Evolutionary conservation across 2,888 invertebrate genomes (phyloP), one percentile per base, ranked within the genome.

Genomic region (Lordiphosa fenestrarum): DNA sequence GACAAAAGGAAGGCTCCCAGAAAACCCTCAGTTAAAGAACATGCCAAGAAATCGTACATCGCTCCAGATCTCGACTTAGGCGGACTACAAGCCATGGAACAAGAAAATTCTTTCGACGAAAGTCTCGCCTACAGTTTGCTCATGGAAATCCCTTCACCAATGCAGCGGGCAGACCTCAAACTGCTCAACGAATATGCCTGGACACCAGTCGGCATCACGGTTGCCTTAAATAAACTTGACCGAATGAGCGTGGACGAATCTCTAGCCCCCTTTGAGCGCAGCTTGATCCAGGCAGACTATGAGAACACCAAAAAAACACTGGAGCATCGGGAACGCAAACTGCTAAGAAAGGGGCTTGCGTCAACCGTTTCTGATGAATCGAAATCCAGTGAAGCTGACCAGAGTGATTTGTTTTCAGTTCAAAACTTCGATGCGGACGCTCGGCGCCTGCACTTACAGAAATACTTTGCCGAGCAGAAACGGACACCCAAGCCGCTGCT

Each of bases 401-500:
- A 3, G 4, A 4, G 12, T 13, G 19, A 5, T 1, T 0, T 12
- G 0, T 13, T 12, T 6, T n/a, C 15, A 6, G 13, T 21, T 3
- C 1, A 5, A 13, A 10, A 3, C n/a, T 12, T 12, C n/a, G 15
- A 36, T 13, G 4, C 10, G n/a, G 33, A 39, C n/a, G 13, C n/a
- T 2, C 3, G 23, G 13, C 48, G 30, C 2, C 3, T 33, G 21
- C 3, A 13, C 1, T 48, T 47, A 35, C 6, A 3, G 5, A 13
- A 21, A 15, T 15, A 23, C 9, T 40, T 53, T 15, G 39, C 40
- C 6, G 4, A 48, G 15, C 47, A 15, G 23, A 23, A 13, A 7
- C 23, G 35, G 10, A 10, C 53, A 40, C 39, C 47, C 4, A 33
- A 12, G 7, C 33, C 47, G 19, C 6, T 53, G 23, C n/a, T 35